phyloP scores from a whole-genome alignment of 2,797 vertebrate species.

The Mallotus villosus region DNA sequence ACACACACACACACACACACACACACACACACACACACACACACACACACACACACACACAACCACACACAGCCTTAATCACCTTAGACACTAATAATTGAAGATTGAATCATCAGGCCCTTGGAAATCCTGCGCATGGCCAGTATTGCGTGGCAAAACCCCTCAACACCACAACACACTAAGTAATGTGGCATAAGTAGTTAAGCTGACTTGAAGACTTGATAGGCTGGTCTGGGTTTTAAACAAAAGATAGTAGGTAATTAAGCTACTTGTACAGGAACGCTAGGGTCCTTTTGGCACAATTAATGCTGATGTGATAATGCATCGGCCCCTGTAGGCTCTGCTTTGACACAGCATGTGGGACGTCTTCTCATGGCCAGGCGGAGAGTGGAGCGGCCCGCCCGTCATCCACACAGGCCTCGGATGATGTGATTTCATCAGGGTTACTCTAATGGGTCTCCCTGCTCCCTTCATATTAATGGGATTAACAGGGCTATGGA shows the following conservation, averaged over 20 bases:
- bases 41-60: conserved; percentile 2
- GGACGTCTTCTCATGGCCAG: conserved; percentile 18
- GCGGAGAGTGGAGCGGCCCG: conserved; percentile 36
- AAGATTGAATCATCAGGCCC: conserved; percentile 31
- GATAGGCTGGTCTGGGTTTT: conserved; percentile 14
- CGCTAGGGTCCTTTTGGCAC: neutral
- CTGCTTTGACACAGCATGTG: conserved; percentile 25
- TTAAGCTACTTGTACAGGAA: neutral
- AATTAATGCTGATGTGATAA: conserved; percentile 19
- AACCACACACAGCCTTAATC: conserved; percentile 37
- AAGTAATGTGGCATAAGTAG: conserved; percentile 39
- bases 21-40: too few species aligned
- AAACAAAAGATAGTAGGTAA: neutral
- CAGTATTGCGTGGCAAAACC: conserved; percentile 32
- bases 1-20: too few species aligned
- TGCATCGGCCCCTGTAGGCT: neutral
- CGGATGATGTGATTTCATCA: conserved; percentile 61
- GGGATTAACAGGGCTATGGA: conserved; percentile 71
- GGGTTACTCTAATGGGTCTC: conserved; percentile 68
- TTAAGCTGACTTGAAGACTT: conserved; percentile 32
- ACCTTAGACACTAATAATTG: conserved; percentile 50
- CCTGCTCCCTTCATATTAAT: conserved; percentile 77
- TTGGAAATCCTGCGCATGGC: conserved; percentile 31
- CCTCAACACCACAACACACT: conserved; percentile 28
- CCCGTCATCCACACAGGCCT: conserved; percentile 53